Percentiles rank a stretch among this genome's conserved stretches.
These are phyloP conservation scores for Hecatera dysodea DNA, from an alignment of 2,888 invertebrate genomes.

Conservation along the genomic window DNA sequence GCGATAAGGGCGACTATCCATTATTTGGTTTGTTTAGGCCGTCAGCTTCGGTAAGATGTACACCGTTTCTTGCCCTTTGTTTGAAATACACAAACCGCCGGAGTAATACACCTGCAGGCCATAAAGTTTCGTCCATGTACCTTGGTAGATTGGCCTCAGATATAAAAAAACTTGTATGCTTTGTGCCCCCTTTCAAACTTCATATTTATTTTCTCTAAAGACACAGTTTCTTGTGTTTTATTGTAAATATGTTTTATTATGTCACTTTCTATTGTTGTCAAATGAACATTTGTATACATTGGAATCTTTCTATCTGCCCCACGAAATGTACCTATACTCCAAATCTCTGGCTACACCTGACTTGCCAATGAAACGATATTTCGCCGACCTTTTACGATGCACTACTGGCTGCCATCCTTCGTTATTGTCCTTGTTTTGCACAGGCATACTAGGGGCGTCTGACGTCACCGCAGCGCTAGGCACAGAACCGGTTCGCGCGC, in stretches of 20 bases:
- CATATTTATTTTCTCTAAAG: slow-evolving; percentile 3
- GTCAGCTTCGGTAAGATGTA: not conserved
- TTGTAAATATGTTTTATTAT: slow-evolving; percentile 3
- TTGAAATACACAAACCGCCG: not conserved
- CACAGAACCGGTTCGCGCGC: too few relatives aligned
- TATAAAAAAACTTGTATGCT: not conserved
- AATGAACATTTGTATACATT: slow-evolving; percentile 1
- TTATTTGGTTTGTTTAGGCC: not conserved
- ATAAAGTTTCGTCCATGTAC: not conserved
- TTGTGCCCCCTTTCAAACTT: not conserved
- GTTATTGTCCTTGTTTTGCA: too few relatives aligned
- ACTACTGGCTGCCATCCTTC: too few relatives aligned
- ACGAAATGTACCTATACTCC: not conserved
- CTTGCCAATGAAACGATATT: not conserved
- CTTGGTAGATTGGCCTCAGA: not conserved
- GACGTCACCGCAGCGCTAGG: too few relatives aligned
- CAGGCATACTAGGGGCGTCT: too few relatives aligned
- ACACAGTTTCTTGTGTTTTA: not conserved
- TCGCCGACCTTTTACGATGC: not conserved
- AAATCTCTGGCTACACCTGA: not conserved
- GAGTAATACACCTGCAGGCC: not conserved
- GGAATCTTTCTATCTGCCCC: not conserved
- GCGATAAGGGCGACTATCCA: not conserved
- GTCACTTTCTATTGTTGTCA: not conserved
- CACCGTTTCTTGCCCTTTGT: not conserved